A percentile compares a stretch with the other conserved stretches of the same genome.
These are phyloP conservation scores for Phania funesta DNA, from an alignment of 2,888 invertebrate genomes.

Conservation along the genomic window DNA sequence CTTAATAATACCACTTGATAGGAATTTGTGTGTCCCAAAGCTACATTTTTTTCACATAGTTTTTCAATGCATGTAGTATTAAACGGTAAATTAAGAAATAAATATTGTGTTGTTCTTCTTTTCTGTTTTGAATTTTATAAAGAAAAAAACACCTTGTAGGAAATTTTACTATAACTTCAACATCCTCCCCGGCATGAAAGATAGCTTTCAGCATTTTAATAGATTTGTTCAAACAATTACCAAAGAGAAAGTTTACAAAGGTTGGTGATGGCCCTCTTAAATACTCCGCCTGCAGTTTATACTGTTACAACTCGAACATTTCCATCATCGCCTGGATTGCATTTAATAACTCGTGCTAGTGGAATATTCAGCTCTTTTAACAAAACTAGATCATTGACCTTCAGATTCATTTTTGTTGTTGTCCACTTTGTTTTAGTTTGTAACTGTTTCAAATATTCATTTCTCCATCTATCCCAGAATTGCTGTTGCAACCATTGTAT, in stretches of 20 bases:
- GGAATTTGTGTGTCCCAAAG: no score
- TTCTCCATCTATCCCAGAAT: conserved; percentile 56
- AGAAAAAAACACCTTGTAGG: neutral
- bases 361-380: conserved; percentile 34
- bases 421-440: conserved; percentile 37
- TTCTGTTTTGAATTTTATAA: no score
- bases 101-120: no score
- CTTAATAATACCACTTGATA: no score
- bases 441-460: conserved; percentile 41
- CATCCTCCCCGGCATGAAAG: conserved; percentile 37
- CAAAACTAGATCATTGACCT: conserved; percentile 24
- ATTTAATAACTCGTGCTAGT: conserved; percentile 25
- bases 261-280: conserved; percentile 41
- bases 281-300: conserved; percentile 36
- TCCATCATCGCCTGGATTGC: conserved; percentile 14
- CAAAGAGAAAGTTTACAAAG: conserved; percentile 24
- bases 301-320: conserved; percentile 16
- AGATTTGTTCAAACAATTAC: no score
- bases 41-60: no score
- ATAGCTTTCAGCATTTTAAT: conserved; percentile 42
- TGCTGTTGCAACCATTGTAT: conserved; percentile 46
- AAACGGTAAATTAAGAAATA: no score
- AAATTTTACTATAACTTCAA: neutral
- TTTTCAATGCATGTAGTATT: no score
- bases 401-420: neutral